These are phyloP conservation scores for Masticophis lateralis DNA, from an alignment of 2,797 vertebrate species.

Conservation along the genomic window DNA sequence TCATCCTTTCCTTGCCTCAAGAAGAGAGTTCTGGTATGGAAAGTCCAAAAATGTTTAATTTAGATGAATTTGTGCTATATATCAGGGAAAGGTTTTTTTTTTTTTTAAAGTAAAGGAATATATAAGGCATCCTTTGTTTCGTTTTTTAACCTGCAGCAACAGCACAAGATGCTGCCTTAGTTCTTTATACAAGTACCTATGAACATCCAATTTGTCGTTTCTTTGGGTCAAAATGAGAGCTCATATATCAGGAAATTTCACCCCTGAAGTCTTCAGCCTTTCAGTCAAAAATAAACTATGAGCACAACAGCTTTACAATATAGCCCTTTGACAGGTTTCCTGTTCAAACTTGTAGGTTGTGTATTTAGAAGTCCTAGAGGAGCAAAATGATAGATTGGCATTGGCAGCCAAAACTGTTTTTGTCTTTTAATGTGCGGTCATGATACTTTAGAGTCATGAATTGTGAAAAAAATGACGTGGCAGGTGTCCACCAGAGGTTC, in stretches of 20 bases:
- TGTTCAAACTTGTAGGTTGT: constrained; percentile 65
- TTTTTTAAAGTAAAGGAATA: constrained; percentile 5
- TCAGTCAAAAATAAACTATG: constrained; percentile 51
- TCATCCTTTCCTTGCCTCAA: constrained; percentile 13
- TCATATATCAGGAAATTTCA: constrained; percentile 24
- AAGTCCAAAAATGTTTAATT: constrained; percentile 27
- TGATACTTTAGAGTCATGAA: constrained; percentile 45
- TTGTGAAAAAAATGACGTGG: constrained; percentile 33
- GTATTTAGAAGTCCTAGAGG: constrained; percentile 67
- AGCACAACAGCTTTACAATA: constrained; percentile 49
- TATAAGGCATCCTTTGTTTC: constrained; percentile 10
- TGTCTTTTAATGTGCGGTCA: constrained; percentile 51
- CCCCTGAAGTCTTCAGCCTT: constrained; percentile 51
- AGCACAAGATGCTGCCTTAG: constrained; percentile 14
- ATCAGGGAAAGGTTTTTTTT: not conserved
- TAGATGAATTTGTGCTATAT: not conserved
- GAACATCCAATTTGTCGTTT: constrained; percentile 38
- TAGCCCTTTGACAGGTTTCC: constrained; percentile 62
- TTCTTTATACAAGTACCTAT: constrained; percentile 17
- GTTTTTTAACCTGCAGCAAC: not conserved
- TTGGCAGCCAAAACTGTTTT: constrained; percentile 63
- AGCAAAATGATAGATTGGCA: constrained; percentile 71
- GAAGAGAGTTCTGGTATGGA: constrained; percentile 13
- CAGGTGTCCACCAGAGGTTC: not conserved
- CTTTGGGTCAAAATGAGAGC: constrained; percentile 44